Base-by-base conservation (phyloP, 2,797 vertebrate genomes). In the Spinus pinus region DNA sequence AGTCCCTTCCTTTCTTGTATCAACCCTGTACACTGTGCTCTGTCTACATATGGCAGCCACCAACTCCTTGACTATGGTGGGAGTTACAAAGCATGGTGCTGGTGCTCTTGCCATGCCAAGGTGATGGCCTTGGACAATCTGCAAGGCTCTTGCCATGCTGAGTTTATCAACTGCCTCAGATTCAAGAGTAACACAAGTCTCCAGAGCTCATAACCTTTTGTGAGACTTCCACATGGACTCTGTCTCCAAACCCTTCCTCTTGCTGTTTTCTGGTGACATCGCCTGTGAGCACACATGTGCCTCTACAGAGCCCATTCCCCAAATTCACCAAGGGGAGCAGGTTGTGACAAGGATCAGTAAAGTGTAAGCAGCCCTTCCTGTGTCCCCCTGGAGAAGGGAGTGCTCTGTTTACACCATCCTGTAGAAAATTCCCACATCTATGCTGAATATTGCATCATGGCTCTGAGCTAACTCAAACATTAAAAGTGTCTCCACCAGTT, bases 101-200 rank as follows among this genome's bases (percentile, higher is more conserved):
- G 42, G 18, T 44, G 35, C 28, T 66, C 3, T 15, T 56, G 47
- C n/a, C 6, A 3, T 20, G 16, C 10, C 0, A 0, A 39, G 62
- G 30, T 62, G 46, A 70, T 41, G n/a, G 33, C 39, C 46, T 60
- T 39, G 53, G 46, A 60, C 41, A 14, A 10, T 64, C 54, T 8
- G 12, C 37, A 62, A 70, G 60, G 31, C 25, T 66, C 23, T 54
- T 33, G 23, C 19, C 74, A 14, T 60, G 86, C 65, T 66, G 54
- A 61, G 23, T 57, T 65, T 47, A 78, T 88, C 51, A 64, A 7
- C n/a, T 57, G 0, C 39, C 31, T 51, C 2, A 3, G 12, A 61
- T 90, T 86, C 30, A 64, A 30, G 15, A 53, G 35, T 31, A 75
- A 39, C 27, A 53, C 21, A 58, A 19, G 5, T 54, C 23, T 61